Conservation (phyloP, 2,888 invertebrate genomes). For the Cheilosia pagana region DNA sequence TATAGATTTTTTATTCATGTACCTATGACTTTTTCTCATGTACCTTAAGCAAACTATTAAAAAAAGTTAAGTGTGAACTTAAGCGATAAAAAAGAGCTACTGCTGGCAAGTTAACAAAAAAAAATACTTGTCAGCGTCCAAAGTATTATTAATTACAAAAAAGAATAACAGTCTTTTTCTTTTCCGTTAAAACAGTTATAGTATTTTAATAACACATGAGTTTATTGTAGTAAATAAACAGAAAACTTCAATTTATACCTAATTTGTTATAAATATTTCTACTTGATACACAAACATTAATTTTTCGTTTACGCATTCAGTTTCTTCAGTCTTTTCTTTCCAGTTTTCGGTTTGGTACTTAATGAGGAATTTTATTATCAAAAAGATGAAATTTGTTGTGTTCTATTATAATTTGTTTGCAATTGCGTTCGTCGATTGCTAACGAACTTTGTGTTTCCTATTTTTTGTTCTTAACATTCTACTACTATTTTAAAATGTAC, state of each 20-base stretch:
- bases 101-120: constrained; percentile 14
- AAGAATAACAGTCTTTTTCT: not conserved
- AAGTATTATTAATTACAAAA: constrained; percentile 43
- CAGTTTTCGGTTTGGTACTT: constrained; percentile 6
- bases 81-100: constrained; percentile 23
- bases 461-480: constrained; percentile 25
- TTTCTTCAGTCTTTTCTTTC: constrained; percentile 10
- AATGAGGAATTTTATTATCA: not conserved
- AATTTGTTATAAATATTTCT: constrained; percentile 26
- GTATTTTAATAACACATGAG: constrained; percentile 33
- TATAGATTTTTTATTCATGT: constrained; percentile 35
- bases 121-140: constrained; percentile 26
- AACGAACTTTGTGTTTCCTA: constrained; percentile 44
- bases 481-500: constrained; percentile 34
- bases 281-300: constrained; percentile 1
- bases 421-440: constrained; percentile 22
- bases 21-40: constrained; percentile 50
- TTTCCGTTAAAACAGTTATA: constrained; percentile 2
- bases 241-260: not conserved
- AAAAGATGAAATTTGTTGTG: constrained; percentile 23
- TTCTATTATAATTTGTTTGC: constrained; percentile 27
- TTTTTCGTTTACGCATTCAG: not conserved
- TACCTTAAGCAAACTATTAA: constrained; percentile 43
- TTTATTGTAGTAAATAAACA: constrained; percentile 31
- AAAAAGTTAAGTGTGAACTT: constrained; percentile 28